phyloP scores from a whole-genome alignment of 1,140 invertebrate genomes.

The Triops cancriformis region DNA sequence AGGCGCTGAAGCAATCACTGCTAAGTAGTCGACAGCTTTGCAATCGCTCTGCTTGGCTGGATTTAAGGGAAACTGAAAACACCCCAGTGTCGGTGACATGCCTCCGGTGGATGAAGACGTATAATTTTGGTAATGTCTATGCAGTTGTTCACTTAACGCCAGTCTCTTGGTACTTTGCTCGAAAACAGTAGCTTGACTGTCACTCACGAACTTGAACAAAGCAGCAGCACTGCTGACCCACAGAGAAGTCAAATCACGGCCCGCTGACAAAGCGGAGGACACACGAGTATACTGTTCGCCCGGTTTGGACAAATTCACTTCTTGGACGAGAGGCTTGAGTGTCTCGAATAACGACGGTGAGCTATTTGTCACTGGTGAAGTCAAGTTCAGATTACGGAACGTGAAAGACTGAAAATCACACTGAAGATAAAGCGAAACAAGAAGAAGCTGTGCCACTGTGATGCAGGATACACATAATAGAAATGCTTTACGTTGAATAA shows the following conservation, averaged over 20 bases:
- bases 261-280: not conserved
- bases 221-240: not conserved
- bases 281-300: not conserved
- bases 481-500: not conserved
- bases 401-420: not conserved
- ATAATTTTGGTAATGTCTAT: not conserved
- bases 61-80: not conserved
- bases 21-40: conserved; percentile 11
- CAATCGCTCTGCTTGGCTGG: not conserved
- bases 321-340: not conserved
- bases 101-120: not conserved
- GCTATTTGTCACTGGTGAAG: not conserved
- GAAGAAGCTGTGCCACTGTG: not conserved
- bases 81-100: not conserved
- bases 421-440: not conserved
- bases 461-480: not conserved
- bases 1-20: conserved; percentile 16
- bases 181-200: not conserved
- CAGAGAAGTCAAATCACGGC: not conserved
- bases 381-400: not conserved
- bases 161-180: not conserved
- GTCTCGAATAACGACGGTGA: not conserved
- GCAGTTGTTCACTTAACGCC: conserved; percentile 3
- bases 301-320: not conserved
- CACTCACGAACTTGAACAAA: conserved; percentile 2